A percentile compares a stretch with the other conserved stretches of the same genome.
Conservation (phyloP, 2,113 vertebrate species). For the Dinomys branickii region DNA sequence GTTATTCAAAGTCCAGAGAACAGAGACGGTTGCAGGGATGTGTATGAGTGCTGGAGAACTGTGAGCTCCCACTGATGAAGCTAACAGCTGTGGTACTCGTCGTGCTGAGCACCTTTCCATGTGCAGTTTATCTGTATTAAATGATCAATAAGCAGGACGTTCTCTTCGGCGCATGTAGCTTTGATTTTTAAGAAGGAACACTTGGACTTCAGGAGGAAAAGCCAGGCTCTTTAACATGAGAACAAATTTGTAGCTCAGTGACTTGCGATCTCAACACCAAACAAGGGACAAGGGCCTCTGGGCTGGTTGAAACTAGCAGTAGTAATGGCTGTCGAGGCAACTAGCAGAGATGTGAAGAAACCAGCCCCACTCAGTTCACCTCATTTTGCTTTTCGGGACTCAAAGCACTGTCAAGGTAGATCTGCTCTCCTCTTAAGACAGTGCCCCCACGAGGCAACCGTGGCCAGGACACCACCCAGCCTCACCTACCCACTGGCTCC, state of each 20-base stretch:
- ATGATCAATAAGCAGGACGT: not conserved
- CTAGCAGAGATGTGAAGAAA: not conserved
- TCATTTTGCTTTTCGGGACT: not conserved
- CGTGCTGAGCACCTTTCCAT: slow-evolving; percentile 50
- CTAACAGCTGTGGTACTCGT: slow-evolving; percentile 28
- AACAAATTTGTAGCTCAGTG: not conserved
- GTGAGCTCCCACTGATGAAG: not conserved
- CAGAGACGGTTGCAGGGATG: slow-evolving; percentile 49
- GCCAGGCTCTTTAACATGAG: not conserved
- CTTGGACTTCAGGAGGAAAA: not conserved
- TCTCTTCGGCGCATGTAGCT: not conserved
- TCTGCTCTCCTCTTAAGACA: not conserved
- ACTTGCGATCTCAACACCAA: not conserved
- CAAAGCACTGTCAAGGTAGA: not conserved
- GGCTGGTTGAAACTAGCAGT: not conserved
- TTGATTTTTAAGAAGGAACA: not conserved
- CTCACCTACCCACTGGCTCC: not conserved
- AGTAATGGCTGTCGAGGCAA: not conserved
- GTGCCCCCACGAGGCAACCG: rapidly evolving
- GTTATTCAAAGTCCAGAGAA: slow-evolving; percentile 84
- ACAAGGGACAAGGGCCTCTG: not conserved
- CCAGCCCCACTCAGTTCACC: not conserved
- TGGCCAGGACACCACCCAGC: no score
- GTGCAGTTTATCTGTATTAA: slow-evolving; percentile 10
- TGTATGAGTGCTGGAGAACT: not conserved